Evolutionary conservation across 2,797 vertebrate species (phyloP), one percentile per base, ranked within the genome.

Genomic region (Acipenser oxyrinchus): DNA sequence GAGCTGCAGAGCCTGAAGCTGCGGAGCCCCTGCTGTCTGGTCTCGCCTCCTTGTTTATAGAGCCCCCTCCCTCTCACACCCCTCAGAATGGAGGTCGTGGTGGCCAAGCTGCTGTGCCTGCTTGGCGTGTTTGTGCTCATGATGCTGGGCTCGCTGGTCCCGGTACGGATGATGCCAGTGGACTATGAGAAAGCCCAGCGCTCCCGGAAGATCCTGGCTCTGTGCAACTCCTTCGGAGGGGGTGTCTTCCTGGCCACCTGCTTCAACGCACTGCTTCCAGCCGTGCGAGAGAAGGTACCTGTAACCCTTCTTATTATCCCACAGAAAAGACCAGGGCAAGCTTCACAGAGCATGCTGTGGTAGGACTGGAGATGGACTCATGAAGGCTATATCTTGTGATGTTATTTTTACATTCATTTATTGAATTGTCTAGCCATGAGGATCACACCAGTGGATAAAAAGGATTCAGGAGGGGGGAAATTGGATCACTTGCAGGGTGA

Each of bases 241-340:
- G 96, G 96, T 0, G 93, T 97, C 13, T 97, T 98, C 79, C 86
- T 98, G 72, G 95, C 94, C 10, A 97, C 94, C 0, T 95, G 95
- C 78, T 98, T 98, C 81, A 97, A 96, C 0, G 86, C 93, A 1
- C 76, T 94, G 49, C 82, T 94, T 64, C 92, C 92, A 0, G 81
- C 89, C 0, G 89, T 93, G 7, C 76, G 91, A 49, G 86, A 80
- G 0, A 93, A 93, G 92, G 92, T 93, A 81, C 68, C 13, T 37
- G 10, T 8, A 9, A 12, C 51, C 10, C 6, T 48, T 15, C 15
- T 10, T 62, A 15, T 11, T 12, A 37, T 37, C 23, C 23, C 2
- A 3, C 23, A 37, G 23, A 37, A 37, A 37, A 18, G 15, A 37
- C 23, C 23, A 37, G 23, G 23, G 23, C 23, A 37, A 37, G 23